phyloP scores from a whole-genome alignment of 2,113 vertebrate species.

The Pelmatolapia mariae region DNA sequence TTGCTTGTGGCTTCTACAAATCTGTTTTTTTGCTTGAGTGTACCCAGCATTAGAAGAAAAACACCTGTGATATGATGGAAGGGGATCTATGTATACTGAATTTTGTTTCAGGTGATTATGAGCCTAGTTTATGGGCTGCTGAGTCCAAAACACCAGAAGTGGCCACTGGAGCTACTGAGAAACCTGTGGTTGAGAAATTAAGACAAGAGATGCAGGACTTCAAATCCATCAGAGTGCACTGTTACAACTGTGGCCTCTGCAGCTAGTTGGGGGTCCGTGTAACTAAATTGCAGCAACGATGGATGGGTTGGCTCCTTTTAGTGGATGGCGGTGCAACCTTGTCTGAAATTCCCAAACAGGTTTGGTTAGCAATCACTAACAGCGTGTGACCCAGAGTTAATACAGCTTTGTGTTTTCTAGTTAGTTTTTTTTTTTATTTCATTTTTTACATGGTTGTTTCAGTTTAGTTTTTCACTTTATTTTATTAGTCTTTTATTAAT shows the following conservation, averaged over 20 bases:
- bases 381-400: background rate
- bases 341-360: background rate
- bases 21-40: background rate
- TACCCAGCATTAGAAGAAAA: background rate
- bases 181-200: background rate
- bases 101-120: background rate
- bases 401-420: background rate
- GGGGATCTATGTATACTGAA: background rate
- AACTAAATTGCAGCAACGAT: background rate
- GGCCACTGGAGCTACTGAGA: background rate
- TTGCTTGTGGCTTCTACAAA: background rate
- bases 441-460: background rate
- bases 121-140: background rate
- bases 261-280: background rate
- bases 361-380: background rate
- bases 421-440: background rate
- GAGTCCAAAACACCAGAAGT: background rate
- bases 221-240: background rate
- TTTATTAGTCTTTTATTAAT: background rate
- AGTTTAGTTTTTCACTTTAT: background rate
- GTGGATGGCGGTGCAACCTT: background rate
- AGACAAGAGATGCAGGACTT: background rate
- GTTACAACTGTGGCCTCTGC: background rate
- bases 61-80: background rate
- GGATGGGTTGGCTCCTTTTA: background rate